phyloP scores from a whole-genome alignment of 2,113 vertebrate species.

The Gallinago undulata region DNA sequence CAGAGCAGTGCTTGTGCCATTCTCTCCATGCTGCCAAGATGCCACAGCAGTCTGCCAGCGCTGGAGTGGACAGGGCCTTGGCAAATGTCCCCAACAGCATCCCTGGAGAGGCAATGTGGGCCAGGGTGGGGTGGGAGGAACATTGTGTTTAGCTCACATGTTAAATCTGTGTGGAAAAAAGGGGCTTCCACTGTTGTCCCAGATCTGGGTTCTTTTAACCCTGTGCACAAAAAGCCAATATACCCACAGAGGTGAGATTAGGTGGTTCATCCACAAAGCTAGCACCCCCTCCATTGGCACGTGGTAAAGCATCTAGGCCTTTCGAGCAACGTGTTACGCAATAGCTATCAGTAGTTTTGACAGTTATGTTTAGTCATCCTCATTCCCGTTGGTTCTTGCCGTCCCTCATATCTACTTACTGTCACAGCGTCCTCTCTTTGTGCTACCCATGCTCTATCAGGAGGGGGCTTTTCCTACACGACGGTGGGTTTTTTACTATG shows the following conservation, averaged over 20 bases:
- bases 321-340: neutral
- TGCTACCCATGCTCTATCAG: neutral
- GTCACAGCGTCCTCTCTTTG: neutral
- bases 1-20: rapidly evolving
- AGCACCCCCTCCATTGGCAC: neutral
- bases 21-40: neutral
- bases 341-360: neutral
- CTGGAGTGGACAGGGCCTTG: rapidly evolving
- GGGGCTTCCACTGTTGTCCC: neutral
- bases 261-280: neutral
- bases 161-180: neutral
- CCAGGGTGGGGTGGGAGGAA: neutral
- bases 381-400: neutral
- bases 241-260: too few species aligned
- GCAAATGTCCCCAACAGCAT: neutral
- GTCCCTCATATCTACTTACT: neutral
- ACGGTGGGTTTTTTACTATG: neutral
- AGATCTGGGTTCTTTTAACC: neutral
- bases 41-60: neutral
- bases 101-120: neutral
- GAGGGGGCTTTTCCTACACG: neutral
- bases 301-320: neutral
- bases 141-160: rapidly evolving
- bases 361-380: neutral
- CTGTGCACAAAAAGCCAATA: neutral